Evolutionary conservation across 2,888 invertebrate species (phyloP), one percentile per base, ranked within the genome.

Genomic region (Griposia aprilina): DNA sequence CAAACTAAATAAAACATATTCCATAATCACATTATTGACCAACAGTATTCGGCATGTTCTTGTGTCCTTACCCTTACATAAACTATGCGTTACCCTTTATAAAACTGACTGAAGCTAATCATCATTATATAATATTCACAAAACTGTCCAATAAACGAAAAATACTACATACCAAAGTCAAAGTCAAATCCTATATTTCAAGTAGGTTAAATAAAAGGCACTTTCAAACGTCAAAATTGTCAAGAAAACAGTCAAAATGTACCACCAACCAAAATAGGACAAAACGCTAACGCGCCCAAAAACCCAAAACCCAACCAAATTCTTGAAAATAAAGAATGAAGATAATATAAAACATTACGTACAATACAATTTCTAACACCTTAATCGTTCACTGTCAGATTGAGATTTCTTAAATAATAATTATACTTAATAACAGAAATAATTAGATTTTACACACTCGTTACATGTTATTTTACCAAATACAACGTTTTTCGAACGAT

Each of bases 401-500:
- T 78, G 75, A 81, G 75, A 83, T 79, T 83, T 82, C 78, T 62
- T 62, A 74, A 79, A 78, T 86, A 83, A 88, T 81, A n/a, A n/a
- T n/a, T n/a, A 80, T 79, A 87, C 78, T 76, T 90, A 90, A 90
- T 87, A 91, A 88, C 87, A 88, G 87, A 90, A 91, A 90, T 93
- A 93, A 93, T 92, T 91, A 90, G 63, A 84, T 88, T 89, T 89
- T 87, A 89, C 91, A 92, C 91, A 91, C 88, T 91, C 91, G 91
- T 91, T 91, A 90, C 83, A 90, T 91, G 90, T 91, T 92, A 92
- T 93, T 92, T 91, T 83, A 91, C 92, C 91, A 92, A 94, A 93
- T 90, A 92, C 91, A 90, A 89, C 90, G 89, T 90, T 93, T 93
- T 93, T 92, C 87, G 87, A 91, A 87, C 92, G 90, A 93, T 94